Conservation (phyloP, 2,113 vertebrate species). For the Suncus etruscus region DNA sequence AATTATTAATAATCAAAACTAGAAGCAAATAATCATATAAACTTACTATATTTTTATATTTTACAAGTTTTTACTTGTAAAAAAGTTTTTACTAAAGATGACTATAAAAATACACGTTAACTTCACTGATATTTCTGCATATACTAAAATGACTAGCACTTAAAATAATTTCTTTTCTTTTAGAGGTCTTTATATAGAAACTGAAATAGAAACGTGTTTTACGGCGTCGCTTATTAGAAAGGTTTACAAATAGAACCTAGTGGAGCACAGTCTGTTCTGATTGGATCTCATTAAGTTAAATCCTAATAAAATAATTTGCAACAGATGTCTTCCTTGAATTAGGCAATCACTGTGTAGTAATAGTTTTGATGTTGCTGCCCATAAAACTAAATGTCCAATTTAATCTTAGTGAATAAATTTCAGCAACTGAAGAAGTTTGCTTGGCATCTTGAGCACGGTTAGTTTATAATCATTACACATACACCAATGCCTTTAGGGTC, state of each 20-base stretch:
- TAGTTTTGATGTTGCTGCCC: not conserved
- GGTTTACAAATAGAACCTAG: not conserved
- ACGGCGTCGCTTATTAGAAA: not conserved
- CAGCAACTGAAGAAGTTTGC: constrained; percentile 66
- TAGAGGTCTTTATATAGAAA: constrained; percentile 21
- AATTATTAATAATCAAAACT: not conserved
- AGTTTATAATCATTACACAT: constrained; percentile 69
- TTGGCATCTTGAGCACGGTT: constrained; percentile 50
- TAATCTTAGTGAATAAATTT: constrained; percentile 59
- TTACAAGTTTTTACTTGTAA: constrained; percentile 30
- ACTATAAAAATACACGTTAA: not conserved
- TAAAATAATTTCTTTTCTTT: constrained; percentile 48
- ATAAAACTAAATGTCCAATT: constrained; percentile 25
- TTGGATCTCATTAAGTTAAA: constrained; percentile 8
- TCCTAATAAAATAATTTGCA: constrained; percentile 21
- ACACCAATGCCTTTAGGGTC: constrained; percentile 62
- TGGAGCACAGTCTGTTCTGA: constrained; percentile 6
- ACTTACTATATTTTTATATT: constrained; percentile 3
- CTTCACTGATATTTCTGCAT: not conserved
- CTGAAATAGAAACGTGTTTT: not conserved
- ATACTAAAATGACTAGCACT: not conserved
- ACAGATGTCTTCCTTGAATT: constrained; percentile 10
- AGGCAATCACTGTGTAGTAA: not conserved
- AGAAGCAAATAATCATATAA: not conserved
- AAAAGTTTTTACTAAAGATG: constrained; percentile 3